These are phyloP conservation scores for Acrocyrtus sp. DNA, from an alignment of 2,888 invertebrate genomes.

Conservation along the genomic window DNA sequence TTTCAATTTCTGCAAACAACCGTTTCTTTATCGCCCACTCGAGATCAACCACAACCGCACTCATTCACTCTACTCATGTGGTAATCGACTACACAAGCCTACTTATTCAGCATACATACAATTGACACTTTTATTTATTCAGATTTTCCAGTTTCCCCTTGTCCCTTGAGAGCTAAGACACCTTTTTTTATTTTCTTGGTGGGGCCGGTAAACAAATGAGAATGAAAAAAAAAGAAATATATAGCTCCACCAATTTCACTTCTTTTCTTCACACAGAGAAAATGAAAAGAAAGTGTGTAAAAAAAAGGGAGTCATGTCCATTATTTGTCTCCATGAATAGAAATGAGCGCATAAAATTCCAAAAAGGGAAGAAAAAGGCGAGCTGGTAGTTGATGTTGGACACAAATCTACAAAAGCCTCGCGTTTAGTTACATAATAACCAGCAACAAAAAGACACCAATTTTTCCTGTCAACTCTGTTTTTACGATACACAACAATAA, in stretches of 20 bases:
- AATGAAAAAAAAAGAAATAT: no score
- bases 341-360: constrained; percentile 44
- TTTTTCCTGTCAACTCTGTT: no score
- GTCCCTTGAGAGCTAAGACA: constrained; percentile 8
- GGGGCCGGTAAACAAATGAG: no score
- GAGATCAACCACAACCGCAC: constrained; percentile 8
- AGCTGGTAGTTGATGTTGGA: no score
- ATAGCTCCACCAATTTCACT: no score
- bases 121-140: neutral
- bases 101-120: neutral
- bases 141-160: no score
- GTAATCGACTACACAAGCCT: constrained; percentile 1
- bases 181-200: constrained; percentile 7
- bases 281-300: constrained; percentile 11
- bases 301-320: constrained; percentile 32
- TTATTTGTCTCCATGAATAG: constrained; percentile 48
- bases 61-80: neutral
- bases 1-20: no score
- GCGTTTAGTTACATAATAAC: no score
- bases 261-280: constrained; percentile 4
- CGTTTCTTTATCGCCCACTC: constrained; percentile 14
- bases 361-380: neutral
- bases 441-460: no score
- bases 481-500: no score
- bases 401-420: no score